Percentiles rank a stretch among this genome's conserved stretches.
These are phyloP conservation scores for Nemotelus nigrinus DNA, from an alignment of 2,888 invertebrate species.

Conservation along the genomic window DNA sequence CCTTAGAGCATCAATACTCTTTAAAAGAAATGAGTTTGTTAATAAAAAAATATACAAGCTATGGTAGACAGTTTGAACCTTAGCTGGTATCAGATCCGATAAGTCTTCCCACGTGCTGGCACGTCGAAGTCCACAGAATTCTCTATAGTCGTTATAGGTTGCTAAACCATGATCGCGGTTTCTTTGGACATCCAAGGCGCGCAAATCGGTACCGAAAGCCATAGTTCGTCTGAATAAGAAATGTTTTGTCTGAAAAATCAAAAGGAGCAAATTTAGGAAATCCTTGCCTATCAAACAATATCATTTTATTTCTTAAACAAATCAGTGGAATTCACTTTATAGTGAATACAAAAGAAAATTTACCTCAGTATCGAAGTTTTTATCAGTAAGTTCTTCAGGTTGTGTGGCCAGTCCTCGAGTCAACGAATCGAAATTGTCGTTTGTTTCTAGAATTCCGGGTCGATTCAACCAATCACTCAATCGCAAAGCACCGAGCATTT, in stretches of 20 bases:
- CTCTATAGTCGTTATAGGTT: slow-evolving; percentile 80
- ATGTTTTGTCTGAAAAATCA: slow-evolving; percentile 69
- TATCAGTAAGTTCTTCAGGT: slow-evolving; percentile 79
- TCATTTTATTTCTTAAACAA: neutral
- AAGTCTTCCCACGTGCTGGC: slow-evolving; percentile 77
- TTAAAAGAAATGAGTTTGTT: slow-evolving; percentile 11
- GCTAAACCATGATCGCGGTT: slow-evolving; percentile 88
- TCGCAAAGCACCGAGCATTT: slow-evolving; percentile 63
- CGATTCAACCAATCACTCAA: slow-evolving; percentile 68
- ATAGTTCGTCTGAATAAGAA: slow-evolving; percentile 75
- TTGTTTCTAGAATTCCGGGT: slow-evolving; percentile 67
- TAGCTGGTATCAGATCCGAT: slow-evolving; percentile 71
- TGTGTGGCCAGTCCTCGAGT: slow-evolving; percentile 81
- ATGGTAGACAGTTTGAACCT: slow-evolving; percentile 60
- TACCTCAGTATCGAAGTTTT: slow-evolving; percentile 72
- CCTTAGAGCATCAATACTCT: slow-evolving; percentile 71
- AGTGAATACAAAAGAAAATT: slow-evolving; percentile 5
- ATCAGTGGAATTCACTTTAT: neutral
- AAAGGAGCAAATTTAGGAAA: neutral
- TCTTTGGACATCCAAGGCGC: slow-evolving; percentile 85
- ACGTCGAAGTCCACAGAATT: slow-evolving; percentile 77
- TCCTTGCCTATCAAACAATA: slow-evolving; percentile 4
- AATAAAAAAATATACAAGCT: neutral
- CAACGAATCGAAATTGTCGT: slow-evolving; percentile 74
- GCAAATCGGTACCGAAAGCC: slow-evolving; percentile 81